phyloP scores from a whole-genome alignment of 2,888 invertebrate species.

The Acrobasis suavella region DNA sequence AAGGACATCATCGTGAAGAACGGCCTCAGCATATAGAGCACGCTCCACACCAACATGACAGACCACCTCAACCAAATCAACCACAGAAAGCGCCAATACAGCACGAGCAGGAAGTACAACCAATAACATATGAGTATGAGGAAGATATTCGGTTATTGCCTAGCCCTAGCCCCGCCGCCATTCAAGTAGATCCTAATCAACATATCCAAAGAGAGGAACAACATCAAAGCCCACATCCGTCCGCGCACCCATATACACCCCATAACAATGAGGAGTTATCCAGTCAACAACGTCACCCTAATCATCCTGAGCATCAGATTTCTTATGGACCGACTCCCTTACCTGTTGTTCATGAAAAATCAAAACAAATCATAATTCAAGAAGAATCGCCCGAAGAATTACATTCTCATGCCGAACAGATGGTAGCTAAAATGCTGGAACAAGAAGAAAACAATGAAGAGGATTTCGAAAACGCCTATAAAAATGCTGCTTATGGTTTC shows the following conservation, averaged over 20 bases:
- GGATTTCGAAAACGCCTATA: conserved; percentile 73
- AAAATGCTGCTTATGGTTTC: conserved; percentile 70
- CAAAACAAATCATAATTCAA: conserved; percentile 61
- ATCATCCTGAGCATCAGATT: conserved; percentile 34
- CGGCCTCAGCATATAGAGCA: conserved; percentile 22
- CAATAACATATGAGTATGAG: conserved; percentile 57
- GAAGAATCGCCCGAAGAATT: conserved; percentile 62
- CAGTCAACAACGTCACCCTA: conserved; percentile 31
- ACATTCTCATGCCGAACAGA: conserved; percentile 55
- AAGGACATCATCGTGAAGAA: conserved; percentile 1
- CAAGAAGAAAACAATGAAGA: conserved; percentile 71
- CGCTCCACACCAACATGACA: conserved; percentile 23
- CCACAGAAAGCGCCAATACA: conserved; percentile 35
- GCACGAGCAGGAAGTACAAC: conserved; percentile 41
- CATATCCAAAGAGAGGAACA: conserved; percentile 44
- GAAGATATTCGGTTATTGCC: conserved; percentile 55
- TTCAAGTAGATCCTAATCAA: conserved; percentile 59
- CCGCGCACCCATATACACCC: conserved; percentile 29
- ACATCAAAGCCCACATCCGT: conserved; percentile 34
- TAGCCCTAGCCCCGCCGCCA: conserved; percentile 47
- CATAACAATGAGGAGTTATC: conserved; percentile 26
- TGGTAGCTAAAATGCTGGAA: conserved; percentile 54
- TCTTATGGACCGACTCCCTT: conserved; percentile 29
- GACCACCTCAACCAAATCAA: conserved; percentile 35
- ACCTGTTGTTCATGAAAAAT: conserved; percentile 59